A percentile compares a stretch with the other conserved stretches of the same genome.
phyloP scores from a whole-genome alignment of 2,888 invertebrate species.

The Ectropis crepuscularia region DNA sequence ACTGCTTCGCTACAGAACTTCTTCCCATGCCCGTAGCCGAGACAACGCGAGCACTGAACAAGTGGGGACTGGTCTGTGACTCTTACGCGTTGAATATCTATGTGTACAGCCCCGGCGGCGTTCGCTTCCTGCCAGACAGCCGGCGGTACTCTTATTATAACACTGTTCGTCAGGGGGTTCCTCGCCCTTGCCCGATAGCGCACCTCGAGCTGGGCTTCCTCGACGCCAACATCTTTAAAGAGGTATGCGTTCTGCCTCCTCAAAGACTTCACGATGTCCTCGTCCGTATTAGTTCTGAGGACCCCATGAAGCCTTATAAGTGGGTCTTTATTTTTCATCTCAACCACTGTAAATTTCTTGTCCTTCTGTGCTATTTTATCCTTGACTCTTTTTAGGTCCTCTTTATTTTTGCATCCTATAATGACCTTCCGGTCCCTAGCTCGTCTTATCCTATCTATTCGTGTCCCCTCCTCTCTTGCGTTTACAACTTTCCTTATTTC shows the following conservation, averaged over 20 bases:
- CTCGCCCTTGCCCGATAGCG: conserved; percentile 5
- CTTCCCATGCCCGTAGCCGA: too few relatives aligned
- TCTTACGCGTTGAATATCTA: conserved; percentile 35
- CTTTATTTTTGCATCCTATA: conserved; percentile 8
- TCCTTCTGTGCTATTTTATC: background rate
- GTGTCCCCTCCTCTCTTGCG: conserved; percentile 14
- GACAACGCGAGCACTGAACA: conserved; percentile 12
- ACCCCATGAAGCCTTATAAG: background rate
- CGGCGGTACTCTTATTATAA: conserved; percentile 25
- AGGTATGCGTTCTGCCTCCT: conserved; percentile 6
- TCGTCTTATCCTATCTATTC: conserved; percentile 13
- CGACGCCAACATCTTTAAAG: background rate
- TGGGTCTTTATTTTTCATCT: conserved; percentile 7
- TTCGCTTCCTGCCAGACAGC: conserved; percentile 16
- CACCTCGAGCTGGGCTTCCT: background rate
- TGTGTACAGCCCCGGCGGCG: conserved; percentile 26
- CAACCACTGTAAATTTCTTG: conserved; percentile 2
- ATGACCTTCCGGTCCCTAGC: conserved; percentile 23
- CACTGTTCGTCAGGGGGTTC: conserved; percentile 5
- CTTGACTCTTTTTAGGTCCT: conserved; percentile 6
- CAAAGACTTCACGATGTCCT: conserved; percentile 11
- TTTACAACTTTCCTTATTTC: conserved; percentile 19
- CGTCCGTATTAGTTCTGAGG: conserved; percentile 6
- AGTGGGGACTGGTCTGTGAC: conserved; percentile 38
- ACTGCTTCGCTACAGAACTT: too few relatives aligned